Conservation (phyloP, 2,797 vertebrate species). For the Danionella dracula region DNA sequence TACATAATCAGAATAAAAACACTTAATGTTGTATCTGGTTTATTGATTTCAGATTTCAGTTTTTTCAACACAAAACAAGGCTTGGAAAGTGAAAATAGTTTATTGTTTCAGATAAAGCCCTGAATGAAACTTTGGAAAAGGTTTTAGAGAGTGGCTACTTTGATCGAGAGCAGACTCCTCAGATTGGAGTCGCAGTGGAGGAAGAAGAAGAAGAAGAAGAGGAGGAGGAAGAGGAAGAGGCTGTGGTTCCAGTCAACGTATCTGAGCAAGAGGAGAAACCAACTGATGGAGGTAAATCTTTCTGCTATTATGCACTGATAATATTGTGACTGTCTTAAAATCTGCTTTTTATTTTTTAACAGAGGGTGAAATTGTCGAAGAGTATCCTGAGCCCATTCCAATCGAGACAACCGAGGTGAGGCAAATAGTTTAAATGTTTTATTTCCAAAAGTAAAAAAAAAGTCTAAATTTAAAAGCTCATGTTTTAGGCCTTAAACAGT, state of each 20-base stretch:
- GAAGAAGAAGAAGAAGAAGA: slow-evolving; percentile 48
- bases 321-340: background rate
- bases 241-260: slow-evolving; percentile 46
- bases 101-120: slow-evolving; percentile 76
- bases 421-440: too few species aligned
- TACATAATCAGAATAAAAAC: too few species aligned
- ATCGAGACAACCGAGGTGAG: slow-evolving; percentile 92
- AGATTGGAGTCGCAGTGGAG: slow-evolving; percentile 90
- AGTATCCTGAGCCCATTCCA: slow-evolving; percentile 85
- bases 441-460: too few species aligned
- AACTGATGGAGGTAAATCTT: slow-evolving; percentile 72
- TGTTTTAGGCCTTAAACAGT: too few species aligned
- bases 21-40: too few species aligned
- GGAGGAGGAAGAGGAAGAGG: slow-evolving; percentile 67
- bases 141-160: slow-evolving; percentile 91
- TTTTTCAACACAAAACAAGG: too few species aligned
- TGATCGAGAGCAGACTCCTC: slow-evolving; percentile 83
- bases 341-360: slow-evolving; percentile 35
- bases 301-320: background rate
- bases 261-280: slow-evolving; percentile 77
- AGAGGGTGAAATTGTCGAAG: slow-evolving; percentile 87
- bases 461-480: too few species aligned
- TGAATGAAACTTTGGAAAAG: slow-evolving; percentile 86
- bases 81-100: too few species aligned
- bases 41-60: too few species aligned